Base-by-base conservation (phyloP, 1,140 invertebrate genomes). In the Mya arenaria region DNA sequence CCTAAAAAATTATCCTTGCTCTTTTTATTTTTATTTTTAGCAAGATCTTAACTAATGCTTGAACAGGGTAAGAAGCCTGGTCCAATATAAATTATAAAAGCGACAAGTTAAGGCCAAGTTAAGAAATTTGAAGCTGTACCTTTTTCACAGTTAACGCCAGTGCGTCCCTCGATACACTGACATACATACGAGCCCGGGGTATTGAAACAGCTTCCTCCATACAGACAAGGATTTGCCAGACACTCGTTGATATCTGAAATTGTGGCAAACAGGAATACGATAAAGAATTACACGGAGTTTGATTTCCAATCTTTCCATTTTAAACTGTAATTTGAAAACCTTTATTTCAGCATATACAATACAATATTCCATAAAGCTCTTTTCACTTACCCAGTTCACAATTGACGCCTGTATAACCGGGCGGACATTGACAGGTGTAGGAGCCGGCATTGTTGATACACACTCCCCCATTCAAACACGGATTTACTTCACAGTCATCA, bases 221-320 rank as follows among this genome's bases (percentile, higher is more conserved):
- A 92, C 85, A 93, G 91, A 85, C 93, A 94, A 8, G 92, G 92
- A 19, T 88, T 97, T 5, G 66, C 93, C 17, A 69, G 65, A 92
- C 98, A 99, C 92, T 99, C 98, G 91, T 97, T 95, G 58, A 98
- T 96, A 93, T 99, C 97, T 86, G 55, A 41, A 78, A 84, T 60
- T 23, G n/a, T n/a, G n/a, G n/a, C n/a, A n/a, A n/a, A n/a, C n/a
- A n/a, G n/a, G n/a, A n/a, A n/a, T n/a, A n/a, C n/a, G n/a, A n/a
- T n/a, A n/a, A n/a, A n/a, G n/a, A n/a, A n/a, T n/a, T n/a, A n/a
- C n/a, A n/a, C n/a, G n/a, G n/a, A n/a, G n/a, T n/a, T n/a, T n/a
- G n/a, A n/a, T n/a, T n/a, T n/a, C n/a, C n/a, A n/a, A n/a, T n/a
- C n/a, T n/a, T n/a, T n/a, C n/a, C n/a, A n/a, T n/a, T n/a, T n/a